phyloP scores from a whole-genome alignment of 1,140 invertebrate species.

The Thaumatotibia leucotreta region DNA sequence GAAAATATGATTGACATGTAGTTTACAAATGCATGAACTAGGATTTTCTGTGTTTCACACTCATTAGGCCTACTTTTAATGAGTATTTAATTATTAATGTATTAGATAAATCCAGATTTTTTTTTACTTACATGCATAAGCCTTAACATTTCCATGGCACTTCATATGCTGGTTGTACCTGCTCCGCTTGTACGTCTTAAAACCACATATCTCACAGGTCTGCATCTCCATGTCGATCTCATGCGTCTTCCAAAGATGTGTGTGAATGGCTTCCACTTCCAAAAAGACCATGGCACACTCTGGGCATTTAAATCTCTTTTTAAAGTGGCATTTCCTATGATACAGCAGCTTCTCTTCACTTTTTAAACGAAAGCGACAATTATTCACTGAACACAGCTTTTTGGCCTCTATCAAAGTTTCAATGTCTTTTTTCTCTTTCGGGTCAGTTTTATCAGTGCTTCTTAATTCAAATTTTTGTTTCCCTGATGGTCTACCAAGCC shows the following conservation, averaged over 20 bases:
- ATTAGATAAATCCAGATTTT: no score
- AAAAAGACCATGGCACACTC: slow-evolving; percentile 79
- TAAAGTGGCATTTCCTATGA: slow-evolving; percentile 80
- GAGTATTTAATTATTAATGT: no score
- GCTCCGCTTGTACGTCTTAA: slow-evolving; percentile 81
- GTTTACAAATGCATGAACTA: no score
- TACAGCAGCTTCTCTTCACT: slow-evolving; percentile 71
- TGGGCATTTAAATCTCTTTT: slow-evolving; percentile 79
- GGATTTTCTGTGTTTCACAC: no score
- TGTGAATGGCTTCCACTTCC: slow-evolving; percentile 80
- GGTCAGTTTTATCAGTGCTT: slow-evolving; percentile 21
- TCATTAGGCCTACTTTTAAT: no score
- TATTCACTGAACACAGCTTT: slow-evolving; percentile 44
- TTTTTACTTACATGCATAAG: slow-evolving; percentile 55
- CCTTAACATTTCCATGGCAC: slow-evolving; percentile 81
- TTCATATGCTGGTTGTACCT: slow-evolving; percentile 82
- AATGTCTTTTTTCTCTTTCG: slow-evolving; percentile 19
- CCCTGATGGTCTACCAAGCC: slow-evolving; percentile 18
- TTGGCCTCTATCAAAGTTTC: slow-evolving; percentile 19
- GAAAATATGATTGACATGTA: no score
- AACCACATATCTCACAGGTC: slow-evolving; percentile 81
- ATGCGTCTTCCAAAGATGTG: slow-evolving; percentile 87
- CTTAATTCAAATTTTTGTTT: slow-evolving; percentile 23
- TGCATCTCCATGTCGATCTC: slow-evolving; percentile 86
- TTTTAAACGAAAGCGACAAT: slow-evolving; percentile 54